These are phyloP conservation scores for Entelurus aequoreus DNA, from an alignment of 2,113 vertebrate genomes.

Conservation along the genomic window DNA sequence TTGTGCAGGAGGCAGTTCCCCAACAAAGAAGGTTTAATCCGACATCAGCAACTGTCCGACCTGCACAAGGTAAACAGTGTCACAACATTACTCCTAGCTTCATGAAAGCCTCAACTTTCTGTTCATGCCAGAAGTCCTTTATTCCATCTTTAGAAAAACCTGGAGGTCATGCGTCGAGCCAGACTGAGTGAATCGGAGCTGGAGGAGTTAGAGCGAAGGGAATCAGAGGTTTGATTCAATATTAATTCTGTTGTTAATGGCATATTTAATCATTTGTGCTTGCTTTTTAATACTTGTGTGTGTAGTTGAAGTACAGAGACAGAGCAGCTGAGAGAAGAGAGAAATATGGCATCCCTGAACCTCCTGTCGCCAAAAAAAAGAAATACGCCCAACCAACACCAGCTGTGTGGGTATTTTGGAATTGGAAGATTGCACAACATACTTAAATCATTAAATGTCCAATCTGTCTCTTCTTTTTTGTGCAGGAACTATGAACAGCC, in stretches of 20 bases:
- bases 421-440: neutral
- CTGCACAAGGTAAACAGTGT: slow-evolving; percentile 85
- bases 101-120: neutral
- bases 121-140: neutral
- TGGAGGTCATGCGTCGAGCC: slow-evolving; percentile 88
- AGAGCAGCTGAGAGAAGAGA: slow-evolving; percentile 93
- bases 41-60: slow-evolving; percentile 96
- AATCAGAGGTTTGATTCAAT: slow-evolving; percentile 81
- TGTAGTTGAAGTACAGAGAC: slow-evolving; percentile 94
- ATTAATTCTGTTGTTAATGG: neutral
- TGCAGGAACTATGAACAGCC: slow-evolving; percentile 95
- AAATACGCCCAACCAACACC: slow-evolving; percentile 83
- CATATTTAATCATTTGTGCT: neutral
- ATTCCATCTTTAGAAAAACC: slow-evolving; percentile 83
- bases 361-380: slow-evolving; percentile 93
- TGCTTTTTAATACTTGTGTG: neutral
- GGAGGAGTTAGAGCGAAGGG: slow-evolving; percentile 90
- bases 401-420: slow-evolving; percentile 74
- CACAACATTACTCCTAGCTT: neutral
- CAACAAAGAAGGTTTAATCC: slow-evolving; percentile 85
- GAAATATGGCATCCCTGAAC: slow-evolving; percentile 96
- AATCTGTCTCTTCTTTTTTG: neutral
- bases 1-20: slow-evolving; percentile 95
- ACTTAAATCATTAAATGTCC: neutral
- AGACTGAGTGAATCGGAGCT: slow-evolving; percentile 87